phyloP scores from a whole-genome alignment of 1,140 invertebrate genomes.

The Gryllus bimaculatus region DNA sequence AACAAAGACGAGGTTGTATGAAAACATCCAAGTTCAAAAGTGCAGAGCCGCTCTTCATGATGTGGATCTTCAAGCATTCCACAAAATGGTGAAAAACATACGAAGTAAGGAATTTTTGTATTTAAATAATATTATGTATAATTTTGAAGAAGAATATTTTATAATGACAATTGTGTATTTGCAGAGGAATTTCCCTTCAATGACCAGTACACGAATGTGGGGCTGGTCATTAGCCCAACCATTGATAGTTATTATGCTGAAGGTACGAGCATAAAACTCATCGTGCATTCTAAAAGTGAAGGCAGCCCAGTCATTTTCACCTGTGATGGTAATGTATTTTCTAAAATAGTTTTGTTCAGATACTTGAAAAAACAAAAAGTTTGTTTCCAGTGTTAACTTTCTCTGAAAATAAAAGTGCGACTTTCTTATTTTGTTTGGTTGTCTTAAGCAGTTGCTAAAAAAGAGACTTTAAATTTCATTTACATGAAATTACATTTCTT shows the following conservation, averaged over 20 bases:
- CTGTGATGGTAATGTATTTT: constrained; percentile 60
- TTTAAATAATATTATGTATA: not conserved
- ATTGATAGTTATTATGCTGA: constrained; percentile 65
- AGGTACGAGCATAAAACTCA: constrained; percentile 74
- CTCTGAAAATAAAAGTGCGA: too few species aligned
- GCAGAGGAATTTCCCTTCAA: constrained; percentile 54
- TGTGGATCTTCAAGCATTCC: constrained; percentile 66
- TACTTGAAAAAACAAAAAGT: not conserved
- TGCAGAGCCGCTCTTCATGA: constrained; percentile 50
- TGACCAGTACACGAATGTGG: constrained; percentile 63
- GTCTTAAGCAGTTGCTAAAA: too few species aligned
- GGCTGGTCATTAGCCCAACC: constrained; percentile 70
- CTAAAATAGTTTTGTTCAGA: not conserved
- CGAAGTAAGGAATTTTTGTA: constrained; percentile 45
- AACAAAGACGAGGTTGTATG: constrained; percentile 48
- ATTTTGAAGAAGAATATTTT: not conserved
- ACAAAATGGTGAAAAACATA: constrained; percentile 64
- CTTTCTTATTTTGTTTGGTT: too few species aligned
- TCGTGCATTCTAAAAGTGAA: constrained; percentile 59
- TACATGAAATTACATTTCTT: not conserved
- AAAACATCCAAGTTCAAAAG: constrained; percentile 56
- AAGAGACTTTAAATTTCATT: too few species aligned
- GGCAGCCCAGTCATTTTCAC: constrained; percentile 67
- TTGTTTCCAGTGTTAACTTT: too few species aligned
- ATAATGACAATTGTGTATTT: constrained; percentile 27